Evolutionary conservation across 2,888 invertebrate species (phyloP), one percentile per base, ranked within the genome.

Genomic region (Pseudolycoriella hygida): DNA sequence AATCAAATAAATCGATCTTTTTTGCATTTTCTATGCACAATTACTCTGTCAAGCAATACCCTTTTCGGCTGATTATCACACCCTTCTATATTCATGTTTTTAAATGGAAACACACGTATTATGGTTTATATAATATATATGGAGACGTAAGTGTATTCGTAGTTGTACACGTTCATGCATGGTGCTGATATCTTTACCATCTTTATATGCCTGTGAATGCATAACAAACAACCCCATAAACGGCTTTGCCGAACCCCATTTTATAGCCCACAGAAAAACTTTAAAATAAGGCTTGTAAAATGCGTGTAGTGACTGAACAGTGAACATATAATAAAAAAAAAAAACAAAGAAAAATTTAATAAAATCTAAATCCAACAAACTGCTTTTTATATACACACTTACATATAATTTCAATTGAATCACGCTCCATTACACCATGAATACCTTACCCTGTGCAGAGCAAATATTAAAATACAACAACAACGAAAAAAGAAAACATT

Each of bases 321-420:
- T 25, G 25, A 25, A 25, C 25, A 25, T 25, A 8, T 25, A 25
- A 6, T 6, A 8, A 6, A 25, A 25, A 25, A 40, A 40, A 40
- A 40, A 6, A 25, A 8, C 8, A 25, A 25, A 25, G 18, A 40
- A 40, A 40, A 40, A 18, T 40, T 40, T 40, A 40, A 40, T 40
- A 40, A 40, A 40, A 40, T 40, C 40, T 40, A 40, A 40, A 40
- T 40, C 40, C 40, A 40, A 40, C 40, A 40, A 40, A 40, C 40
- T 40, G 40, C 40, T 40, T 40, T 19, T 12, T 39, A 39, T 39
- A 37, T 12, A 37, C 15, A 37, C 15, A 37, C 11, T 14, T 37
- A 37, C 15, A 39, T 39, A 40, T 18, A 40, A 40, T 40, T 40
- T 18, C 40, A 40, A 40, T 40, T 40, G 40, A 17, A 40, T 40